Conservation (phyloP, 1,140 invertebrate species). For the Drosophila prosaltans region DNA sequence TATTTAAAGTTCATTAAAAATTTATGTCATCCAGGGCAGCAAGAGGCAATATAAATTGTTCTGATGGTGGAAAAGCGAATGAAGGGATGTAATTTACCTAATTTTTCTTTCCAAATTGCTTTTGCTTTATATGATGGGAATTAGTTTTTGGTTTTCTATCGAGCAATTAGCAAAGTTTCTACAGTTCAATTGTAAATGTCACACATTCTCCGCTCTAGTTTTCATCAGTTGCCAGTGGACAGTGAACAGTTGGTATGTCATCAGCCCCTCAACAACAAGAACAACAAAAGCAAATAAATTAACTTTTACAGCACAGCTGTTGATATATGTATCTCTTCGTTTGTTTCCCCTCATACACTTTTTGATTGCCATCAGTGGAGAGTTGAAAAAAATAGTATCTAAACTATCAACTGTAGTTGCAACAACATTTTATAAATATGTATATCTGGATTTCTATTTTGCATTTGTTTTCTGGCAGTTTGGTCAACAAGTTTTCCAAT, state of each 20-base stretch:
- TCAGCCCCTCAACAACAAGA: conserved; percentile 10
- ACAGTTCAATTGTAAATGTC: conserved; percentile 38
- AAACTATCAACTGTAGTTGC: conserved; percentile 22
- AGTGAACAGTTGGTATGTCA: conserved; percentile 35
- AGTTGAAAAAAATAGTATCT: neutral
- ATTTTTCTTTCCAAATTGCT: conserved; percentile 3
- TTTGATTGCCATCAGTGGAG: conserved; percentile 44
- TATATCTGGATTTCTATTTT: conserved; percentile 5
- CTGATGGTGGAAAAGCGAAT: neutral
- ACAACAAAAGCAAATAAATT: conserved; percentile 46
- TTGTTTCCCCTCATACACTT: neutral
- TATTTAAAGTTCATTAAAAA: conserved; percentile 74
- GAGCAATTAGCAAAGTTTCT: conserved; percentile 56
- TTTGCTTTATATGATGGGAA: conserved; percentile 11
- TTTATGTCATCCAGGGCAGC: conserved; percentile 30
- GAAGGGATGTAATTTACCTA: neutral
- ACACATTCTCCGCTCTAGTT: conserved; percentile 26
- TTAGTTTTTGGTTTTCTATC: conserved; percentile 6
- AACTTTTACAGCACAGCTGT: conserved; percentile 56
- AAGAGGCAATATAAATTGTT: neutral
- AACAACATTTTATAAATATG: conserved; percentile 10
- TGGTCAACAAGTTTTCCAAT: conserved; percentile 52
- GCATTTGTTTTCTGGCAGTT: conserved; percentile 11
- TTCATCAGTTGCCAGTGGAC: conserved; percentile 20
- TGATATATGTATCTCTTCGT: conserved; percentile 21